Evolutionary conservation across 2,888 invertebrate genomes (phyloP).

Genomic region (Ichneumoninae sp.): DNA sequence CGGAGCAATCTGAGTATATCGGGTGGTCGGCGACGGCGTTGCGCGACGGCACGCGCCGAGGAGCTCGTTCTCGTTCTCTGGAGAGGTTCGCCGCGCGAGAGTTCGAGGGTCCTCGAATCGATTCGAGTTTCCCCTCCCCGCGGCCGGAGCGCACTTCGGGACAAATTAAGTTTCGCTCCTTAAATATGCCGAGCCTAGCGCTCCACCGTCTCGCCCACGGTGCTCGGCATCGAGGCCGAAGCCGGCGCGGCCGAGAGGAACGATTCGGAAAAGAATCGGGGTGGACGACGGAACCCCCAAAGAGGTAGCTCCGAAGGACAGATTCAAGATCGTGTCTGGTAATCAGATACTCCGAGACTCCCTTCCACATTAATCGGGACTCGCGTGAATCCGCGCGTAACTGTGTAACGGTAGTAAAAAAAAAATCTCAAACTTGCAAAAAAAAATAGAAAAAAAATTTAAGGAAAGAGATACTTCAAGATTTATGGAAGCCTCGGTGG

Average conservation of each 20-base stretch:
- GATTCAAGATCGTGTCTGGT: slow-evolving; percentile 23
- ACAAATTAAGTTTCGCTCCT: slow-evolving; percentile 82
- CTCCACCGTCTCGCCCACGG: not conserved
- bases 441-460: slow-evolving; percentile 15
- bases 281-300: slow-evolving; percentile 55
- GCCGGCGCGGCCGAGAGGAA: not conserved
- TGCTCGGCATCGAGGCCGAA: not conserved
- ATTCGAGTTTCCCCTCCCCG: slow-evolving; percentile 76
- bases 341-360: slow-evolving; percentile 43
- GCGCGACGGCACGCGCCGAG: slow-evolving; percentile 76
- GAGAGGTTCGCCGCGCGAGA: slow-evolving; percentile 70
- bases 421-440: slow-evolving; percentile 11
- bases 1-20: not conserved
- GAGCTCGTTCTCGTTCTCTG: slow-evolving; percentile 64
- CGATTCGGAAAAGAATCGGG: not conserved
- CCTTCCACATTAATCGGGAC: slow-evolving; percentile 19
- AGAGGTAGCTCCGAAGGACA: slow-evolving; percentile 55
- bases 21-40: not conserved
- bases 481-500: slow-evolving; percentile 64
- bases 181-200: slow-evolving; percentile 72
- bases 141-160: slow-evolving; percentile 77
- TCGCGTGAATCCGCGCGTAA: slow-evolving; percentile 55
- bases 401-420: slow-evolving; percentile 47
- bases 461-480: slow-evolving; percentile 7
- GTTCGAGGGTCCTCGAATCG: slow-evolving; percentile 81